A percentile compares a stretch with the other conserved stretches of the same genome.
Evolutionary conservation across 2,888 invertebrate genomes (phyloP).

Genomic region (Drosophila robusta): DNA sequence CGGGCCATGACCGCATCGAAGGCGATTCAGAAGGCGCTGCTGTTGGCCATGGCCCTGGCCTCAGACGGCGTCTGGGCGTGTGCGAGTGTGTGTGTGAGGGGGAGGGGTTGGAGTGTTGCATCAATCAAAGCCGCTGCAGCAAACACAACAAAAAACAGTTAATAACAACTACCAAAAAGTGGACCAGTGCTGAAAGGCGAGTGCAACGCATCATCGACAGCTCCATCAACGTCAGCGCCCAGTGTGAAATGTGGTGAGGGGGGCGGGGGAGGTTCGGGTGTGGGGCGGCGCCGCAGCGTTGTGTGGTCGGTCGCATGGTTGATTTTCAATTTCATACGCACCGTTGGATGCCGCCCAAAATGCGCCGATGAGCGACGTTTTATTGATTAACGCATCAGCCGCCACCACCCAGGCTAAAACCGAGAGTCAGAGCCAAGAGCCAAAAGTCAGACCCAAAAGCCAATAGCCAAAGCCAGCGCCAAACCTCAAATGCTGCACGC

Average conservation of each 20-base stretch:
- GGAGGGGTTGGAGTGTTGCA: conserved; percentile 46
- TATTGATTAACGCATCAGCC: conserved; percentile 65
- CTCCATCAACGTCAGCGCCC: conserved; percentile 63
- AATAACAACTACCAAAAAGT: conserved; percentile 61
- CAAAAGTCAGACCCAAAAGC: background rate
- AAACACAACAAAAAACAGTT: conserved; percentile 55
- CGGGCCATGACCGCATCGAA: conserved; percentile 73
- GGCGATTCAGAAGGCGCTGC: conserved; percentile 59
- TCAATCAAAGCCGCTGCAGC: conserved; percentile 73
- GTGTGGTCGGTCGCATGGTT: conserved; percentile 70
- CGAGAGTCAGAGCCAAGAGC: background rate
- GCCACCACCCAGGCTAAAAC: conserved; percentile 19
- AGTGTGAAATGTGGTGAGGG: background rate
- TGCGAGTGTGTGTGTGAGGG: conserved; percentile 48
- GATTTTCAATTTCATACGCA: conserved; percentile 79
- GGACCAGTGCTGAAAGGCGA: conserved; percentile 28
- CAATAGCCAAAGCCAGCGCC: background rate
- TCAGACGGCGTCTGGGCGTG: background rate
- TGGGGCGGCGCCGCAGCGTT: conserved; percentile 45
- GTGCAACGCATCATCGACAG: conserved; percentile 58
- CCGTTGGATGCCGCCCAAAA: conserved; percentile 68
- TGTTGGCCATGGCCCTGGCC: conserved; percentile 35
- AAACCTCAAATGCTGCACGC: conserved; percentile 7
- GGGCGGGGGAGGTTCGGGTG: background rate
- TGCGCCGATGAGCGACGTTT: conserved; percentile 42